Evolutionary conservation across 2,797 vertebrate species (phyloP).

Genomic region (Myotis planiceps): DNA sequence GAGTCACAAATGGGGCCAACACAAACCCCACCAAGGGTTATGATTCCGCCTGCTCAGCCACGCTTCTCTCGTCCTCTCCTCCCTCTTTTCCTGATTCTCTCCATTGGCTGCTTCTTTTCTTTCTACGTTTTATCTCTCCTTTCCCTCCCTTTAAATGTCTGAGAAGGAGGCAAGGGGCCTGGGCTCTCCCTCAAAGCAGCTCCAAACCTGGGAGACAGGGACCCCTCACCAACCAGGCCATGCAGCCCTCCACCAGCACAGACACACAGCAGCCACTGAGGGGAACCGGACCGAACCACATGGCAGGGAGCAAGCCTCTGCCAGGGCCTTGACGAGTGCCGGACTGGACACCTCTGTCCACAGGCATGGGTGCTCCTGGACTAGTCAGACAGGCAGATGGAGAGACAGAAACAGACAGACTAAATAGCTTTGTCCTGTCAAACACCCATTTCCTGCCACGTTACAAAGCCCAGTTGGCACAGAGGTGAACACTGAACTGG

Average conservation of each 20-base stretch:
- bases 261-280: neutral
- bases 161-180: neutral
- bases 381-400: neutral
- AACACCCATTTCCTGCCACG: slow-evolving; percentile 42
- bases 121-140: neutral
- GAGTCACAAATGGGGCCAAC: neutral
- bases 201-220: neutral
- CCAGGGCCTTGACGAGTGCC: neutral
- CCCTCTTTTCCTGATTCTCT: neutral
- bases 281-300: neutral
- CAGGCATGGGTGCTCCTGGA: neutral
- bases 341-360: neutral
- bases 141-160: neutral
- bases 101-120: neutral
- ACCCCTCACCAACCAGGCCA: neutral
- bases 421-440: slow-evolving; percentile 52
- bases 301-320: neutral
- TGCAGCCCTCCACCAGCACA: fast-evolving
- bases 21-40: neutral
- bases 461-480: neutral
- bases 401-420: slow-evolving; percentile 30
- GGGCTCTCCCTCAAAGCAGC: neutral
- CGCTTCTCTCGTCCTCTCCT: neutral
- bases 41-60: neutral
- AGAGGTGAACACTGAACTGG: neutral